Base-by-base conservation (phyloP, 2,797 vertebrate species). In the Erethizon dorsatum region DNA sequence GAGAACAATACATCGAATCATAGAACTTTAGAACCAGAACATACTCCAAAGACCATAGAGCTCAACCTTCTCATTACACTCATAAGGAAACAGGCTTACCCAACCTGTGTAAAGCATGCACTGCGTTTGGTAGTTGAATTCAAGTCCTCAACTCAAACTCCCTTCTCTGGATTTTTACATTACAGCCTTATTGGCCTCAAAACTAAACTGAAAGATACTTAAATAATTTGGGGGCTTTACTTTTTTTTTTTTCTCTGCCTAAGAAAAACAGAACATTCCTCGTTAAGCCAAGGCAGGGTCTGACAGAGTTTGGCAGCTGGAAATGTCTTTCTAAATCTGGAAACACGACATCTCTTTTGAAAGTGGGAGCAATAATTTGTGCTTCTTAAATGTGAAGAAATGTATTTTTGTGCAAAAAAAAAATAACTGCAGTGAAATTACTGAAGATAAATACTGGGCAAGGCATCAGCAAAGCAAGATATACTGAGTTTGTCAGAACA, bases 221-320 rank as follows among this genome's bases (percentile, higher is more conserved):
- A 92, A 98, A 97, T 93, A 90, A 97, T 88, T 97, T 94, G 10
- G 95, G 96, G 91, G 67, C 78, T 95, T 92, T 93, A n/a, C 75
- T 96, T 82, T 90, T 94, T 91, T 91, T 96, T 83, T 96, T 82
- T 83, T 88, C 85, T 96, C 95, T 91, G 85, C 92, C 95, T 75
- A 95, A 97, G 88, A 82, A 97, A 96, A 96, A 56, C 88, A 93
- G 67, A 97, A 71, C 97, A 97, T 97, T 98, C 83, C 96, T 98
- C 47, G 13, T 96, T 96, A 97, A 96, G 96, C 91, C 88, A 97
- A 98, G 96, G 97, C 97, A 97, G 95, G 80, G 71, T 97, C 98
- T 98, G 98, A 98, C 96, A 98, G 98, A 98, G 98, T 93, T 97
- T 98, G 98, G 98, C 98, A 98, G 95, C 96, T 97, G 90, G 79